Evolutionary conservation across 2,797 vertebrate genomes (phyloP).

Genomic region (Centropyge bicolor): DNA sequence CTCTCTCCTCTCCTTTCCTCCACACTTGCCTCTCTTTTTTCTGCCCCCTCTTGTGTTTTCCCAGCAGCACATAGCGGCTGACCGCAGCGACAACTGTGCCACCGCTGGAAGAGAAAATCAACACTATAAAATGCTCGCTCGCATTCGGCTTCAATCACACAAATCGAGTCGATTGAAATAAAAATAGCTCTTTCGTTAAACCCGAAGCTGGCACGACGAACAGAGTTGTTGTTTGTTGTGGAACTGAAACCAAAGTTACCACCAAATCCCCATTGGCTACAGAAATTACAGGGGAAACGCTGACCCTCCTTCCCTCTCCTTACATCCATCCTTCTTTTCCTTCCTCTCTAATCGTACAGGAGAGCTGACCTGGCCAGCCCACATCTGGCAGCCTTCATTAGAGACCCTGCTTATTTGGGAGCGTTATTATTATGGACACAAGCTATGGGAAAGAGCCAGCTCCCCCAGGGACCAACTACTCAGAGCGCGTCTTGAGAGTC

Average conservation of each 20-base stretch:
- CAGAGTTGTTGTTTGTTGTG: conserved; percentile 72
- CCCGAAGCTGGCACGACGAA: conserved; percentile 53
- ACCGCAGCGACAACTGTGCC: conserved; percentile 49
- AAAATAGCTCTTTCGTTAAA: conserved; percentile 63
- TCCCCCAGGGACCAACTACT: conserved; percentile 59
- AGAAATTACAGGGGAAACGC: conserved; percentile 77
- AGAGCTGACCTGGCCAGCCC: conserved; percentile 79
- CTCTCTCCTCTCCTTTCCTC: conserved; percentile 42
- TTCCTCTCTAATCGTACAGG: conserved; percentile 82
- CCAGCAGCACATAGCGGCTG: conserved; percentile 34
- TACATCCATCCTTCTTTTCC: conserved; percentile 67
- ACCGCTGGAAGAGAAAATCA: conserved; percentile 32
- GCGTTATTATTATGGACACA: conserved; percentile 69
- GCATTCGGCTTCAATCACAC: conserved; percentile 23
- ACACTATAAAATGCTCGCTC: conserved; percentile 6
- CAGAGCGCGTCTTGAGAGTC: conserved; percentile 47
- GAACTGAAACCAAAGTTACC: conserved; percentile 70
- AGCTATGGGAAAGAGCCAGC: conserved; percentile 81
- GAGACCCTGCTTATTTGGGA: conserved; percentile 82
- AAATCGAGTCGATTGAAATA: conserved; percentile 28
- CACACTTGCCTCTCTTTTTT: conserved; percentile 30
- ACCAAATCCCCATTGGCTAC: conserved; percentile 57
- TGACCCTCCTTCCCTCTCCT: conserved; percentile 64
- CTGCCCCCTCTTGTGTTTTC: conserved; percentile 41
- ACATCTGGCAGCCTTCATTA: conserved; percentile 87